These are phyloP conservation scores for Sinodicranocentrus sp. DNA, from an alignment of 2,888 invertebrate genomes.

Conservation along the genomic window DNA sequence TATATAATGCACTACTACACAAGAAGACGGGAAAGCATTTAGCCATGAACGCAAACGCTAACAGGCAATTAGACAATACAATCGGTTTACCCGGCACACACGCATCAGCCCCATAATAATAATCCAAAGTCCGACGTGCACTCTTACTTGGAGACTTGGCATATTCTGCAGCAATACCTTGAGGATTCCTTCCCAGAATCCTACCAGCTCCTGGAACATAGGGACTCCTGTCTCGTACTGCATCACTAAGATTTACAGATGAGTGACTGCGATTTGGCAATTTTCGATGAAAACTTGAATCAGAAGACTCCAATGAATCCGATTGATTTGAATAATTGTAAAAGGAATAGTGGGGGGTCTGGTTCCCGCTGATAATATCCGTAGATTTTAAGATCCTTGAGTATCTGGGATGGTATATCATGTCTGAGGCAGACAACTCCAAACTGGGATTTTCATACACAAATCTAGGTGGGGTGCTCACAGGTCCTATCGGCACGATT, in stretches of 20 bases:
- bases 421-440: constrained; percentile 71
- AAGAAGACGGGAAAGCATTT: too few relatives aligned
- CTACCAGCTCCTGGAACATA: constrained; percentile 57
- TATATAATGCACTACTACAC: too few relatives aligned
- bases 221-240: constrained; percentile 66
- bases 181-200: constrained; percentile 41
- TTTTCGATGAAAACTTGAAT: constrained; percentile 28
- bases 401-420: constrained; percentile 75
- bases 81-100: constrained; percentile 73
- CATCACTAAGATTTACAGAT: constrained; percentile 72
- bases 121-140: constrained; percentile 73
- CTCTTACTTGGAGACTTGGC: constrained; percentile 72
- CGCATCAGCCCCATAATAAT: constrained; percentile 75
- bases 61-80: constrained; percentile 50
- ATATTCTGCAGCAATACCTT: constrained; percentile 62
- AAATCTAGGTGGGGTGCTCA: constrained; percentile 59
- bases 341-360: constrained; percentile 33
- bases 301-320: constrained; percentile 28
- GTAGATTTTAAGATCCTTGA: constrained; percentile 51
- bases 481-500: constrained; percentile 45
- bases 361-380: constrained; percentile 16
- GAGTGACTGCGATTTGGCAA: constrained; percentile 63
- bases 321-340: constrained; percentile 49
- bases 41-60: too few relatives aligned
- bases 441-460: constrained; percentile 75